Base-by-base conservation (phyloP, 2,888 invertebrate genomes). In the Odontocolon sp. region DNA sequence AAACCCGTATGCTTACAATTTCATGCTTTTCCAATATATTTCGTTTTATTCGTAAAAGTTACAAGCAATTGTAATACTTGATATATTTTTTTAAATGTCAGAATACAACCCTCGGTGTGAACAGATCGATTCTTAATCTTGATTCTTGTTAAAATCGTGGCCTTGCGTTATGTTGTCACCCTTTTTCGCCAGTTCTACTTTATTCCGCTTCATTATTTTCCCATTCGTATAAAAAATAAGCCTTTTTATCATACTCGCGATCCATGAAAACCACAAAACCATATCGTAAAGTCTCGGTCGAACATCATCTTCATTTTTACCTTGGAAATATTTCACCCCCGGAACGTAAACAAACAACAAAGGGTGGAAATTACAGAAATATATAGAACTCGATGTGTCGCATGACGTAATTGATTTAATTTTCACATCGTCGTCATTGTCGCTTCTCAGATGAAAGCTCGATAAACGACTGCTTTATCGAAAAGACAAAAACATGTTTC, bases 81-180 rank as follows among this genome's bases (percentile, higher is more conserved):
- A n/a, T n/a, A 66, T 33, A 52, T 28, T 66, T 66, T 18, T 66
- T 42, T 9, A 6, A 18, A 31, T 42, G 31, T 9, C 18, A 31
- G 3, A 21, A 16, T 31, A 31, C 54, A 5, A 33, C 31, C 56
- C 21, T 45, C 21, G 8, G 42, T 40, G 31, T n/a, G 9, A 18
- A 33, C 36, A 31, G 40, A 74, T 74, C 50, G 68, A 57, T 57
- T 63, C 40, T 11, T 74, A 74, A 74, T 74, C 74, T 74, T 69
- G 74, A 74, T 74, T 40, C 68, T 74, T 21, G 63, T 74, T 74
- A 69, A 57, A 40, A 38, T 31, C 33, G 23, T 26, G 54, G 50
- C 59, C 59, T 67, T 61, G 66, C 26, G 50, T 36, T 18, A 16
- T 38, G 28, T 47, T 33, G 38, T 6, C 9, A 50, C 16, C 23